phyloP scores from a whole-genome alignment of 2,797 vertebrate species.

The Lemur catta region DNA sequence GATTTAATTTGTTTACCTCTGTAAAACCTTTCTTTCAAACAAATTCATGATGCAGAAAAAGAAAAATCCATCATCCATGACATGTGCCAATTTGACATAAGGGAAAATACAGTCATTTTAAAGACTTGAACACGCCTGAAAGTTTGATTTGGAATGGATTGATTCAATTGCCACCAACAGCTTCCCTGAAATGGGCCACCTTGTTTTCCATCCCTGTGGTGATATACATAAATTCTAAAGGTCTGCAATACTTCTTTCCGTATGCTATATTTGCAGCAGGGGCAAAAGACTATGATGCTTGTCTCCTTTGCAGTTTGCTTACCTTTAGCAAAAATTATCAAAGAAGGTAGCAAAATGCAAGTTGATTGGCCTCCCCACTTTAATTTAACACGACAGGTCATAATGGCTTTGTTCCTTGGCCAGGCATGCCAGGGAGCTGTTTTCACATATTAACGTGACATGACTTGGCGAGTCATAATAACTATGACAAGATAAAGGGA shows the following conservation, averaged over 20 bases:
- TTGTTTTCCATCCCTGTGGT: slow-evolving; percentile 60
- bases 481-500: slow-evolving; percentile 83
- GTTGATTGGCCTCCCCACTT: slow-evolving; percentile 76
- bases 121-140: background rate
- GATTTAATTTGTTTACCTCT: background rate
- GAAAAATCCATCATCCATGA: background rate
- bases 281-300: background rate
- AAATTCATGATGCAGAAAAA: background rate
- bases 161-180: slow-evolving; percentile 1
- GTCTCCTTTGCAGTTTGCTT: slow-evolving; percentile 72
- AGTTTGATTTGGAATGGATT: background rate
- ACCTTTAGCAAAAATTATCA: slow-evolving; percentile 80
- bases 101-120: background rate
- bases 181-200: slow-evolving; percentile 12
- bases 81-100: background rate
- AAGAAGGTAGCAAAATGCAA: slow-evolving; percentile 74
- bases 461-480: slow-evolving; percentile 81
- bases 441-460: slow-evolving; percentile 82
- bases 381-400: slow-evolving; percentile 80
- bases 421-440: slow-evolving; percentile 75
- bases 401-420: slow-evolving; percentile 78
- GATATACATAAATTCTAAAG: slow-evolving; percentile 21
- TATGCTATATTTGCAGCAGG: slow-evolving; percentile 53
- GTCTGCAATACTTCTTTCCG: slow-evolving; percentile 25
- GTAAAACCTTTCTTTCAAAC: background rate